Base-by-base conservation (phyloP, 2,113 vertebrate genomes). In the Centrocercus urophasianus region DNA sequence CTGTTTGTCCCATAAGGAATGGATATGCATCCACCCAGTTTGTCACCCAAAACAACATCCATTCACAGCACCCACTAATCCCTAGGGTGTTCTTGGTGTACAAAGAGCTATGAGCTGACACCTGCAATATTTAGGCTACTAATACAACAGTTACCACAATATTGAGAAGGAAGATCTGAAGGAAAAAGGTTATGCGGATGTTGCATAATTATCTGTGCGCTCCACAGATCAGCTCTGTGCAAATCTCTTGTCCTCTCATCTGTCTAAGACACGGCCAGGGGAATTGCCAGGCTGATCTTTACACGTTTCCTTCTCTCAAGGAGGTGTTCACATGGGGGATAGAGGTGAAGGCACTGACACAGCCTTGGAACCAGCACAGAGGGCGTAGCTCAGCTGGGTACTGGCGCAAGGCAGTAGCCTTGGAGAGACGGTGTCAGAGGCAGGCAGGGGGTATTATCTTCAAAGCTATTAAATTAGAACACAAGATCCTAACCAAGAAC, bases 391-490 rank as follows among this genome's bases (percentile, higher is more conserved):
- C 3, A 0, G 48, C 81, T 25, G 8, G 6, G 64, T 71, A 27
- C 21, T 2, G 0, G 47, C 0, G 0, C 21, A 45, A 71, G 22
- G 21, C 11, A 86, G 63, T 57, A 67, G 43, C 75, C 50, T 32
- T 4, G n/a, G 66, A 21, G 66, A 24, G 1, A 36, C 13, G 27
- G 0, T 32, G 38, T 21, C 86, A 45, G 56, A 42, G 36, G 59
- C 48, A 30, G 3, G 8, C 57, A 72, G 40, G 75, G 24, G 9
- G 34, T 73, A 50, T 74, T 12, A 54, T 15, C 65, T 32, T 77
- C 72, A 80, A 30, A 81, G 45, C 67, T 73, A 36, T 34, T 69
- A 70, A 21, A 61, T 34, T 15, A 80, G 48, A 73, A 61, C 40
- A 81, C 76, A 52, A 57, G 89, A 81, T 25, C 65, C 87, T 60